These are phyloP conservation scores for Leiothrix lutea DNA, from an alignment of 2,113 vertebrate species.

Conservation along the genomic window DNA sequence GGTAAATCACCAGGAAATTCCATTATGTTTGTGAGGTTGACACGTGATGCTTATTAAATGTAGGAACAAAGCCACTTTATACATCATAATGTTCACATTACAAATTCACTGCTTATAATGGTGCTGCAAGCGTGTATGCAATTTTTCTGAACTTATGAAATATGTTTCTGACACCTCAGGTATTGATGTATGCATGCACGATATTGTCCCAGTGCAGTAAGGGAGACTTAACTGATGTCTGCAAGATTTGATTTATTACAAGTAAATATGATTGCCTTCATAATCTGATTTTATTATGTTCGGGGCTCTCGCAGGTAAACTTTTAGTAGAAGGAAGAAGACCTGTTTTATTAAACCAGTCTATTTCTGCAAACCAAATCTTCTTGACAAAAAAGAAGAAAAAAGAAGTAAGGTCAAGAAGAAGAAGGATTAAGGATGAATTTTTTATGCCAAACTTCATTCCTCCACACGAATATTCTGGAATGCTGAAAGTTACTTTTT, in stretches of 20 bases:
- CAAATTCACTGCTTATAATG: conserved; percentile 77
- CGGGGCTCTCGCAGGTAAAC: conserved; percentile 92
- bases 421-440: neutral
- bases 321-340: conserved; percentile 85
- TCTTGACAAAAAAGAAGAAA: conserved; percentile 43
- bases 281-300: conserved; percentile 99
- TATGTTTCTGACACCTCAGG: conserved; percentile 78
- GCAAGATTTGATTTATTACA: conserved; percentile 96
- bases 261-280: conserved; percentile 95
- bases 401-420: neutral
- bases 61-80: conserved; percentile 89
- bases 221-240: conserved; percentile 85
- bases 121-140: conserved; percentile 71
- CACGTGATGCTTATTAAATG: conserved; percentile 89
- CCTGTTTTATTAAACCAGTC: conserved; percentile 90
- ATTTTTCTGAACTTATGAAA: conserved; percentile 82
- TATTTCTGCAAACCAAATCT: conserved; percentile 75
- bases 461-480: neutral
- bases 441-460: conserved; percentile 13
- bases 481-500: neutral
- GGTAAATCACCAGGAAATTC: conserved; percentile 78
- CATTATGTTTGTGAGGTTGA: conserved; percentile 80
- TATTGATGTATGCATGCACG: conserved; percentile 77
- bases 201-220: conserved; percentile 80
- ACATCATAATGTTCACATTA: conserved; percentile 84